These are phyloP conservation scores for Gallinago media DNA, from an alignment of 2,113 vertebrate species.

Conservation along the genomic window DNA sequence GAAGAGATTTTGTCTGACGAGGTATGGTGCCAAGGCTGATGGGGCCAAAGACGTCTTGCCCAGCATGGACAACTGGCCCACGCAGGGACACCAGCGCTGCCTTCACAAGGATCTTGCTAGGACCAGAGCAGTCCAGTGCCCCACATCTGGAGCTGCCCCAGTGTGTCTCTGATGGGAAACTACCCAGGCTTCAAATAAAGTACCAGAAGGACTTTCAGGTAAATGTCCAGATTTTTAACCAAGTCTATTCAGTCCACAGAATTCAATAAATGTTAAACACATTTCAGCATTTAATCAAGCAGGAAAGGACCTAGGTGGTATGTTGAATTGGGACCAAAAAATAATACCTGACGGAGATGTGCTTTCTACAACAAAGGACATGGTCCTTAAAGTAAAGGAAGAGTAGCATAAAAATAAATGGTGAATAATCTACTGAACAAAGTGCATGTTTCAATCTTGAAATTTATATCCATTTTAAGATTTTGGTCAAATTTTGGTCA, in stretches of 20 bases:
- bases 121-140: neutral
- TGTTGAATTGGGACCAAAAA: neutral
- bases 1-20: neutral
- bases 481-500: neutral
- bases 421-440: neutral
- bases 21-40: neutral
- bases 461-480: neutral
- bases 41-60: neutral
- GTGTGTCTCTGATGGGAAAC: neutral
- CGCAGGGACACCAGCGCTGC: neutral
- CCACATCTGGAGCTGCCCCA: neutral
- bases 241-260: neutral
- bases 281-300: neutral
- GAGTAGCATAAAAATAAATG: neutral
- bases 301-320: neutral
- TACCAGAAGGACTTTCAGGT: neutral
- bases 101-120: neutral
- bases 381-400: neutral
- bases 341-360: neutral
- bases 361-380: neutral
- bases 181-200: neutral
- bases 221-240: neutral
- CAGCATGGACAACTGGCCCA: fast-evolving
- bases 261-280: neutral
- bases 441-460: neutral